phyloP scores from a whole-genome alignment of 2,888 invertebrate genomes.

The Scrobipalpa atriplicella region DNA sequence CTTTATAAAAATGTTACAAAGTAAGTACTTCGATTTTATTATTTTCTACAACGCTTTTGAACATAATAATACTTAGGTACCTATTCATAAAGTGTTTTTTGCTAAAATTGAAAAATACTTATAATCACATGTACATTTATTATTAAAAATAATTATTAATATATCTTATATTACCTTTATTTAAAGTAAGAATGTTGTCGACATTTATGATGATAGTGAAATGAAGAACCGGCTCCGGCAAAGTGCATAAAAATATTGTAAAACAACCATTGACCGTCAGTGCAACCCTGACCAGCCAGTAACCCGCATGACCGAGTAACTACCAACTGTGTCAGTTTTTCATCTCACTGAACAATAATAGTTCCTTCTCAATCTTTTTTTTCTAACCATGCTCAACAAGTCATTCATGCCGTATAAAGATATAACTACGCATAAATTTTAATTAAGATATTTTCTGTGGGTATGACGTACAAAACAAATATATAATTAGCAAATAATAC shows the following conservation, averaged over 20 bases:
- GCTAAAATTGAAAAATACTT: too few relatives aligned
- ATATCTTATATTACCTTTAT: too few relatives aligned
- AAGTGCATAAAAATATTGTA: background rate
- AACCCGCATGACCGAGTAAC: background rate
- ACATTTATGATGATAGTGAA: background rate
- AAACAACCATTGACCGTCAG: background rate
- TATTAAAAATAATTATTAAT: too few relatives aligned
- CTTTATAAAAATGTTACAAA: constrained; percentile 24
- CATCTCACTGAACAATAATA: background rate
- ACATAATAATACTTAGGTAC: too few relatives aligned
- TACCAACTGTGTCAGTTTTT: constrained; percentile 7
- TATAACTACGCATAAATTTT: background rate
- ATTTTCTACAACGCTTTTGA: background rate
- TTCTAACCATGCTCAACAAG: too few relatives aligned
- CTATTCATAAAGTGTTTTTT: too few relatives aligned
- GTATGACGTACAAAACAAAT: background rate
- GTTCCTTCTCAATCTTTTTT: background rate
- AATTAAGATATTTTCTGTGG: background rate
- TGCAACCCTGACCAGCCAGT: background rate
- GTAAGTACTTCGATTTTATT: constrained; percentile 29
- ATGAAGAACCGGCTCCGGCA: background rate
- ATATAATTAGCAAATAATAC: background rate
- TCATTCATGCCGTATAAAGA: too few relatives aligned
- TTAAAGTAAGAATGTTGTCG: too few relatives aligned
- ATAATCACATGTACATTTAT: too few relatives aligned